Evolutionary conservation across 2,113 vertebrate genomes (phyloP).

Genomic region (Brevimyrus niger): DNA sequence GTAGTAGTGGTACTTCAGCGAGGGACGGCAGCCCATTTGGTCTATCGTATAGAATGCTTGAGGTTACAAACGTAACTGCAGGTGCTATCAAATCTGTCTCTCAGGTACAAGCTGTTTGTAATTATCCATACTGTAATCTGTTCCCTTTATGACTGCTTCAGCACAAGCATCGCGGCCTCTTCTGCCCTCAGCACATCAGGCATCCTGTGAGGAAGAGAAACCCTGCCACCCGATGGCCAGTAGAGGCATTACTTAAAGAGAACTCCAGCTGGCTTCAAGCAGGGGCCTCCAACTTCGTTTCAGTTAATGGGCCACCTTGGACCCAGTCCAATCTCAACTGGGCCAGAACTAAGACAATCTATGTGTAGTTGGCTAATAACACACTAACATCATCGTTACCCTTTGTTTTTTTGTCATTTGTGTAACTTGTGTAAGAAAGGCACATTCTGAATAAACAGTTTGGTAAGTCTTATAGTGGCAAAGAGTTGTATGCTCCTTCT

Average conservation of each 20-base stretch:
- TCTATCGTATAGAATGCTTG: conserved; percentile 62
- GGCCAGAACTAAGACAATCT: neutral
- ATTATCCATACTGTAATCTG: neutral
- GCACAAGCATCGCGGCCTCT: neutral
- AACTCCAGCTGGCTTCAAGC: neutral
- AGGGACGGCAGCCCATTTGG: neutral
- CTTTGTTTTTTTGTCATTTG: neutral
- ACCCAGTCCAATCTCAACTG: neutral
- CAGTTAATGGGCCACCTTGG: neutral
- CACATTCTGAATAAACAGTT: neutral
- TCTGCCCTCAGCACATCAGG: neutral
- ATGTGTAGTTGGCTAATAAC: neutral
- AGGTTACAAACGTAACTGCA: conserved; percentile 92
- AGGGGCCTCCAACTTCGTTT: neutral
- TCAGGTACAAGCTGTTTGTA: conserved; percentile 49
- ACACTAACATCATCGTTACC: neutral
- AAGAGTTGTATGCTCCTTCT: neutral
- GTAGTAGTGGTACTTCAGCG: neutral
- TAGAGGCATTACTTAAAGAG: neutral
- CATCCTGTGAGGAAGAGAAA: neutral
- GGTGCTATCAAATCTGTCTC: conserved; percentile 93
- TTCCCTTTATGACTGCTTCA: neutral
- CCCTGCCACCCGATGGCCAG: conserved; percentile 15
- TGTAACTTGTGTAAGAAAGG: neutral
- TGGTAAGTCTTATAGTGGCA: neutral